phyloP scores from a whole-genome alignment of 1,140 invertebrate species.

The Oncopodura yosiiana region DNA sequence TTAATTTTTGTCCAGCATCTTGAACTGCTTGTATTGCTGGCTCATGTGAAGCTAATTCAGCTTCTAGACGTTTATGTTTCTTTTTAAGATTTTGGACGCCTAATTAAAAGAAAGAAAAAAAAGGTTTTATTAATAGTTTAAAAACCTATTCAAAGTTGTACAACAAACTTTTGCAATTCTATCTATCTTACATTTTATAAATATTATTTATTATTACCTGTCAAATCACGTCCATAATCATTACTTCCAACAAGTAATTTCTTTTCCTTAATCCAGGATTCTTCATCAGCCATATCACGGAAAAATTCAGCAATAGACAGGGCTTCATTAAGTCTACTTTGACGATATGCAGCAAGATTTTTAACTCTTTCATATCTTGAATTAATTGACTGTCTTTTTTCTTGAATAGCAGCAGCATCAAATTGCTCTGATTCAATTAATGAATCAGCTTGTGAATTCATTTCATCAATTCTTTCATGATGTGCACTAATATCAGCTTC shows the following conservation, averaged over 20 bases:
- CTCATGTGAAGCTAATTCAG: slow-evolving; percentile 90
- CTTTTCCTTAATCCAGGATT: slow-evolving; percentile 99
- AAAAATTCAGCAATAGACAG: slow-evolving; percentile 99
- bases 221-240: slow-evolving; percentile 95
- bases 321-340: slow-evolving; percentile 81
- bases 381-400: slow-evolving; percentile 85
- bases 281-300: slow-evolving; percentile 97
- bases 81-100: slow-evolving; percentile 94
- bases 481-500: slow-evolving; percentile 94
- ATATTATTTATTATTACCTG: slow-evolving; percentile 44
- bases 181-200: background rate
- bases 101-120: background rate
- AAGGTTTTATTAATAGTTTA: background rate
- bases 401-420: slow-evolving; percentile 83
- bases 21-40: slow-evolving; percentile 94
- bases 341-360: slow-evolving; percentile 81
- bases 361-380: slow-evolving; percentile 86
- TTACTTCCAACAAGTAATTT: slow-evolving; percentile 93
- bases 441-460: slow-evolving; percentile 88
- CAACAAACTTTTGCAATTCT: background rate
- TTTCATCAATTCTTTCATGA: slow-evolving; percentile 85
- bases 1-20: slow-evolving; percentile 89
- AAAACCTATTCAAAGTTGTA: background rate
- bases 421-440: slow-evolving; percentile 90
- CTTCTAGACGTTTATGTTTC: slow-evolving; percentile 92